Evolutionary conservation across 2,797 vertebrate species (phyloP).

Genomic region (Okamejei kenojei): DNA sequence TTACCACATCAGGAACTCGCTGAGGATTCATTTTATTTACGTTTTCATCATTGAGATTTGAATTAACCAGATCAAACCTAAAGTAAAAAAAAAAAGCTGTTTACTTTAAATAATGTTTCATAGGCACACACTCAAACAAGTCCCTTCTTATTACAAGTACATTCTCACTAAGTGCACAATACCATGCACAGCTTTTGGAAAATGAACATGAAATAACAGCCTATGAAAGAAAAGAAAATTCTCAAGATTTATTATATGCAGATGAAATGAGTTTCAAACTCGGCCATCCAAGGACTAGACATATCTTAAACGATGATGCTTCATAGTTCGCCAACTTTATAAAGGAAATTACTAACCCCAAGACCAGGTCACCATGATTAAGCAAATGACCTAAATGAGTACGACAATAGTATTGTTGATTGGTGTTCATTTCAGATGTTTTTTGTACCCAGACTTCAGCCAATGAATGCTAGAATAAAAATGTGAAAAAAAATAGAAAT

Average conservation of each 20-base stretch:
- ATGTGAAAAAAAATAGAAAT: neutral
- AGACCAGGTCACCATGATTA: slow-evolving; percentile 87
- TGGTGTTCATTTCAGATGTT: slow-evolving; percentile 84
- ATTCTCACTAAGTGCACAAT: neutral
- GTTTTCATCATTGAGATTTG: slow-evolving; percentile 87
- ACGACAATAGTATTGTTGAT: slow-evolving; percentile 86
- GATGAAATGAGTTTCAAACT: neutral
- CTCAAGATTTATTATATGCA: neutral
- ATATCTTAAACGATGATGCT: neutral
- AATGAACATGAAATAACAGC: neutral
- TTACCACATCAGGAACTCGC: slow-evolving; percentile 85
- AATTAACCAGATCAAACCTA: slow-evolving; percentile 90
- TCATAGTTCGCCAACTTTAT: neutral
- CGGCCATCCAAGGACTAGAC: neutral
- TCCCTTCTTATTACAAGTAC: neutral
- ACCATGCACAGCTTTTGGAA: neutral
- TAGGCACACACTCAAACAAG: neutral
- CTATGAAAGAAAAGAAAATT: neutral
- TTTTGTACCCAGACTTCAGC: slow-evolving; percentile 95
- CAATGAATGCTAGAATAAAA: slow-evolving; percentile 71
- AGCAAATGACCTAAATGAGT: slow-evolving; percentile 92
- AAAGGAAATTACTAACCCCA: slow-evolving; percentile 63
- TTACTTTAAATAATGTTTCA: neutral
- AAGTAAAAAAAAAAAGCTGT: slow-evolving; percentile 39
- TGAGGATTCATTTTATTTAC: slow-evolving; percentile 92